These are phyloP conservation scores for Drepana arcuata DNA, from an alignment of 1,140 invertebrate species.

Conservation along the genomic window DNA sequence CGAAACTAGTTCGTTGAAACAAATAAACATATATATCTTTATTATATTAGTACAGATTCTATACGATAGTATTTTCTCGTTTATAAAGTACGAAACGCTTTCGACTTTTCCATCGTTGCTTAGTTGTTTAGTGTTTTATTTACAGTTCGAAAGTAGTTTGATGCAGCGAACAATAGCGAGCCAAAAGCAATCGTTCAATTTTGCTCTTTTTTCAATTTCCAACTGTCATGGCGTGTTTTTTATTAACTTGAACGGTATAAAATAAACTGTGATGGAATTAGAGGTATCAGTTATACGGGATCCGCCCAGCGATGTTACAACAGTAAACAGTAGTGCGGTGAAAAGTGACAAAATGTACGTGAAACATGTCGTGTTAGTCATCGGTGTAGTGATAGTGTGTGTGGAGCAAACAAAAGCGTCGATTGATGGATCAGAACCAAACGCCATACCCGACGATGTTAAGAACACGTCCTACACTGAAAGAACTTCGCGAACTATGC, in stretches of 20 bases:
- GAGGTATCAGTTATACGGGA: constrained; percentile 32
- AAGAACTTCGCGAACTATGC: constrained; percentile 35
- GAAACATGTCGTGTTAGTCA: constrained; percentile 24
- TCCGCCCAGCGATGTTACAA: constrained; percentile 28
- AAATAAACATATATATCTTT: no score
- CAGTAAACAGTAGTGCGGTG: constrained; percentile 14
- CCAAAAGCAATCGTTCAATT: constrained; percentile 16
- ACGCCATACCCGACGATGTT: constrained; percentile 13
- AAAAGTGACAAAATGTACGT: constrained; percentile 40
- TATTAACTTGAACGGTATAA: constrained; percentile 46
- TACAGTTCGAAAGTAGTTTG: constrained; percentile 37
- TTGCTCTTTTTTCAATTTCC: constrained; percentile 42
- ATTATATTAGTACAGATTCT: no score
- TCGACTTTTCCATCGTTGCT: constrained; percentile 30
- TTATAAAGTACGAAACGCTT: no score
- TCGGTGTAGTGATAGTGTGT: constrained; percentile 27
- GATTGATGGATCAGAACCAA: constrained; percentile 21
- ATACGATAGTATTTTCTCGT: no score
- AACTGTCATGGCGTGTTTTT: constrained; percentile 10
- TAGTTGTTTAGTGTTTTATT: constrained; percentile 15
- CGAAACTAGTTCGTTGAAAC: no score
- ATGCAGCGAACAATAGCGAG: constrained; percentile 34
- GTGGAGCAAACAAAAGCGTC: constrained; percentile 15
- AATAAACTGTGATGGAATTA: constrained; percentile 33
- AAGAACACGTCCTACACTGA: constrained; percentile 35